Conservation (phyloP, 1,140 invertebrate genomes). For the Meloidogyne exigua region DNA sequence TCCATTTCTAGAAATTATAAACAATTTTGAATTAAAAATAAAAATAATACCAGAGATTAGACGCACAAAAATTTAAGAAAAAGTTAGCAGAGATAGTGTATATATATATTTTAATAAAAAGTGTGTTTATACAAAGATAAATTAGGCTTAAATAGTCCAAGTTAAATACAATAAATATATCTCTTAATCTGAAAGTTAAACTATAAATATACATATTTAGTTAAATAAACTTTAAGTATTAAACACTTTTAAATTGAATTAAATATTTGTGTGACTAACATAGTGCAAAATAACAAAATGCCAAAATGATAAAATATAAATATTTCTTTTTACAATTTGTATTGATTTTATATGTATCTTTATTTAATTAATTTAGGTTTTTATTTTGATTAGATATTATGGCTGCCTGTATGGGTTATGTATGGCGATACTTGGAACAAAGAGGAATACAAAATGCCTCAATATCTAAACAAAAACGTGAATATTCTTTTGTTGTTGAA, state of each 20-base stretch:
- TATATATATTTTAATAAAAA: background rate
- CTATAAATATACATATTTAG: too few species aligned
- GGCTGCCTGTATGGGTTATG: constrained; percentile 8
- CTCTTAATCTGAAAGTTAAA: too few species aligned
- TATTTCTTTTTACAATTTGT: too few species aligned
- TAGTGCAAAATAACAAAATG: background rate
- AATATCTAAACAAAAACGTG: background rate
- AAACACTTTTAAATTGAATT: too few species aligned
- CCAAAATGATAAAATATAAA: too few species aligned
- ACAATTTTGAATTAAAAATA: background rate
- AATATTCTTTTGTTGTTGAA: constrained; percentile 25
- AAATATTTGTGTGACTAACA: too few species aligned
- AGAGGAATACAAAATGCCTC: constrained; percentile 22
- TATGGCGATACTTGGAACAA: constrained; percentile 15
- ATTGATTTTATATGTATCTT: too few species aligned
- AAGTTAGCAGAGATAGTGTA: background rate
- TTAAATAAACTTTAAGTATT: too few species aligned
- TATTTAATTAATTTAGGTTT: too few species aligned
- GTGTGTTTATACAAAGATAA: background rate
- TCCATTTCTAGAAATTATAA: background rate
- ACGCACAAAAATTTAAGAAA: background rate
- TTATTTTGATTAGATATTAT: background rate
- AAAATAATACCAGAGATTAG: background rate
- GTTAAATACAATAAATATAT: background rate
- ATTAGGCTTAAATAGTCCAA: background rate